Evolutionary conservation across 2,888 invertebrate species (phyloP).

Genomic region (Lissonota sp.): DNA sequence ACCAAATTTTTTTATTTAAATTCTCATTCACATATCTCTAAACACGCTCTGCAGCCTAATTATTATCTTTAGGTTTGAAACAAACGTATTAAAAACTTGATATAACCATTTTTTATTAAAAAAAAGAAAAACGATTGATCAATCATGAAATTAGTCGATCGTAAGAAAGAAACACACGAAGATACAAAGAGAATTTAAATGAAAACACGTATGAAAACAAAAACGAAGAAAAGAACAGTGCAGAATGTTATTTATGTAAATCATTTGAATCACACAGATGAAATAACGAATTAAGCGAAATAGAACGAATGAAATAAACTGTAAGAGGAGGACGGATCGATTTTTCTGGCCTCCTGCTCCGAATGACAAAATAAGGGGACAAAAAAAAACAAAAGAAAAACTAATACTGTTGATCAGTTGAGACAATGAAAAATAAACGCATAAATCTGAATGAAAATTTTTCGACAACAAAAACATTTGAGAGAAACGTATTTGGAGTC

Average conservation of each 20-base stretch:
- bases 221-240: slow-evolving; percentile 36
- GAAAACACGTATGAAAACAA: slow-evolving; percentile 47
- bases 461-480: too few species aligned
- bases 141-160: slow-evolving; percentile 69
- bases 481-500: too few species aligned
- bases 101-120: too few species aligned
- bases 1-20: too few species aligned
- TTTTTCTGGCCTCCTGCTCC: slow-evolving; percentile 2
- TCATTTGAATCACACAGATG: slow-evolving; percentile 25
- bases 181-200: slow-evolving; percentile 58
- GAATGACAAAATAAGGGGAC: slow-evolving; percentile 1
- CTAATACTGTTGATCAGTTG: slow-evolving; percentile 50
- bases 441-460: slow-evolving; percentile 14
- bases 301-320: slow-evolving; percentile 49
- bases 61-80: too few species aligned
- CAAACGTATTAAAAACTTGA: too few species aligned
- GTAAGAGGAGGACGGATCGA: slow-evolving; percentile 50
- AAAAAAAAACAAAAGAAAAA: neutral
- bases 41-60: too few species aligned
- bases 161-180: slow-evolving; percentile 9
- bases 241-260: slow-evolving; percentile 34
- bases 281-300: neutral
- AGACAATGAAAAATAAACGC: slow-evolving; percentile 45
- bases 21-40: too few species aligned
- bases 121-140: slow-evolving; percentile 66